These are phyloP conservation scores for Sebastes variabilis DNA, from an alignment of 2,797 vertebrate genomes.

Conservation along the genomic window DNA sequence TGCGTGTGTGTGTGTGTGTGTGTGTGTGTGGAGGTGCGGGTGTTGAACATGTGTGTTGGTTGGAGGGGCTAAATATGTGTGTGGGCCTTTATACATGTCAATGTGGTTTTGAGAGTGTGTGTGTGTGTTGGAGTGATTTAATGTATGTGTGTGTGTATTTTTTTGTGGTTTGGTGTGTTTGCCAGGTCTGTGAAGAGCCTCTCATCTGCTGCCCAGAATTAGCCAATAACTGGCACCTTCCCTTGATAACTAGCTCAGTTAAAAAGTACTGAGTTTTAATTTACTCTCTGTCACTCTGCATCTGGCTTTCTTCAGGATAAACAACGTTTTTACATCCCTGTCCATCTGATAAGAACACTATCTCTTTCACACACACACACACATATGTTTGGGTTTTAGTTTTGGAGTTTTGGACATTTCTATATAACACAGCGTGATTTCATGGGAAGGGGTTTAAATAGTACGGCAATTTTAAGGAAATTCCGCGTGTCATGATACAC, in stretches of 20 bases:
- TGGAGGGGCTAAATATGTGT: conserved; percentile 27
- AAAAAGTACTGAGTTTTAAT: conserved; percentile 52
- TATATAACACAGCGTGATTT: background rate
- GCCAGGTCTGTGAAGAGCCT: conserved; percentile 55
- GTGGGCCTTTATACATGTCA: conserved; percentile 51
- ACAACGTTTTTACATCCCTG: background rate
- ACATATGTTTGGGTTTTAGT: background rate
- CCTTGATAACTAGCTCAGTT: conserved; percentile 59
- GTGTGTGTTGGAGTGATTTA: background rate
- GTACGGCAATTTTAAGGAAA: too few relatives aligned
- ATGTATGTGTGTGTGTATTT: conserved; percentile 4
- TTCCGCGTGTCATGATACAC: too few relatives aligned
- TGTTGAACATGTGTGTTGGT: conserved; percentile 52
- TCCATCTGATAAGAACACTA: background rate
- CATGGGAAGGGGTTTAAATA: too few relatives aligned
- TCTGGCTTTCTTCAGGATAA: background rate
- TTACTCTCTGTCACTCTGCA: conserved; percentile 1
- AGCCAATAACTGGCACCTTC: conserved; percentile 75
- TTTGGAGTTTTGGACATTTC: background rate
- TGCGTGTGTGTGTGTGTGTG: background rate
- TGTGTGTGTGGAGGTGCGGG: background rate
- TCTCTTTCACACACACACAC: background rate
- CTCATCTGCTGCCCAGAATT: conserved; percentile 69
- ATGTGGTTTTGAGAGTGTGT: conserved; percentile 32
- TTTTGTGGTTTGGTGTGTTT: conserved; percentile 43